Conservation (phyloP, 1,140 invertebrate species). For the Drosophila lacertosa region DNA sequence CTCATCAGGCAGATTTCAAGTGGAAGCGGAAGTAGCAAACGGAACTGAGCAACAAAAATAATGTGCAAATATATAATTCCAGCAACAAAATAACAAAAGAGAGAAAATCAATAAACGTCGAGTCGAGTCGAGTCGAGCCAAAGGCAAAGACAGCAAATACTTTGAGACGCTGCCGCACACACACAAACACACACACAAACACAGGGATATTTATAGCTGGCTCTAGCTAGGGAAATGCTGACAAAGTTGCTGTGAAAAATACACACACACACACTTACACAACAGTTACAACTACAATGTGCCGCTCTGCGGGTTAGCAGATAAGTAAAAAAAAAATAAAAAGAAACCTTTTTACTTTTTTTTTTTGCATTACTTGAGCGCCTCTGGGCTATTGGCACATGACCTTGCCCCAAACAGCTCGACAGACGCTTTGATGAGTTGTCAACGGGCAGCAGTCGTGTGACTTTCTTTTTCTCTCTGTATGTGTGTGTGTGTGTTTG, state of each 20-base stretch:
- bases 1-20: slow-evolving; percentile 59
- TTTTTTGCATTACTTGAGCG: slow-evolving; percentile 59
- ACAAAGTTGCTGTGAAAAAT: slow-evolving; percentile 49
- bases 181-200: neutral
- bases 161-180: slow-evolving; percentile 24
- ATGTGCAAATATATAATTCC: slow-evolving; percentile 34
- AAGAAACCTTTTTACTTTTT: slow-evolving; percentile 51
- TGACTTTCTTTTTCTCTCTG: slow-evolving; percentile 5
- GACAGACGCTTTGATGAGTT: slow-evolving; percentile 66
- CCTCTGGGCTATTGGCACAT: slow-evolving; percentile 72
- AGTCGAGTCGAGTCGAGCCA: slow-evolving; percentile 51
- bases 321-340: slow-evolving; percentile 22
- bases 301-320: slow-evolving; percentile 29
- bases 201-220: neutral
- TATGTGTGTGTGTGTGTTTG: slow-evolving; percentile 10
- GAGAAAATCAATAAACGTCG: slow-evolving; percentile 72
- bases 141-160: slow-evolving; percentile 47
- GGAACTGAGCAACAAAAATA: slow-evolving; percentile 39
- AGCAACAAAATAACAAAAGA: slow-evolving; percentile 29
- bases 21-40: slow-evolving; percentile 32
- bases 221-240: slow-evolving; percentile 35
- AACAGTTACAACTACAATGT: slow-evolving; percentile 26
- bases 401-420: slow-evolving; percentile 57
- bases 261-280: slow-evolving; percentile 46
- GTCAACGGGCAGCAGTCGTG: slow-evolving; percentile 56